phyloP scores from a whole-genome alignment of 2,797 vertebrate species.

The Aphelocoma californica region DNA sequence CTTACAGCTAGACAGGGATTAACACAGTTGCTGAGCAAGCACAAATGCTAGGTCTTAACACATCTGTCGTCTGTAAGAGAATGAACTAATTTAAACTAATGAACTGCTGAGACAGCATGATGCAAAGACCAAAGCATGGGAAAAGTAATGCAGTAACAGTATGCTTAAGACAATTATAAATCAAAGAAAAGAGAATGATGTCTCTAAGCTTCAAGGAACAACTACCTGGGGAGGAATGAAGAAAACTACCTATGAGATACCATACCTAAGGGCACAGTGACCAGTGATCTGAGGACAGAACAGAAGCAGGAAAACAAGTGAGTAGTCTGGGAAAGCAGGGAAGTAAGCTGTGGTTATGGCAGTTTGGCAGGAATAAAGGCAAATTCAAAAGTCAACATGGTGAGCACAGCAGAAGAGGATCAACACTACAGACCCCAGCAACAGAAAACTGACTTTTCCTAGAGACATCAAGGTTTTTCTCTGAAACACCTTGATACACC shows the following conservation, averaged over 20 bases:
- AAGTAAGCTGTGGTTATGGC: background rate
- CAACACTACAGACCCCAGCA: background rate
- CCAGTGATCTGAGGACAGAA: background rate
- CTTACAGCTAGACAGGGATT: background rate
- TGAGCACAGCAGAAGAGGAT: background rate
- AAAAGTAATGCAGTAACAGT: background rate
- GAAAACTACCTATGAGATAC: background rate
- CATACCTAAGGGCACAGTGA: background rate
- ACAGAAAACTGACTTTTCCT: background rate
- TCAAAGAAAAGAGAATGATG: background rate
- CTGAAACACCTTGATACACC: background rate
- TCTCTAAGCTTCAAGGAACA: background rate
- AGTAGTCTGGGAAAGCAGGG: background rate
- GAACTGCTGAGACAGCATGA: constrained; percentile 25
- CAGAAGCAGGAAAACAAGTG: background rate
- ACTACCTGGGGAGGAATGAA: background rate
- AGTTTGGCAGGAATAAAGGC: background rate
- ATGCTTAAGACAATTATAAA: constrained; percentile 26
- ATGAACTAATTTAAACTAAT: constrained; percentile 47
- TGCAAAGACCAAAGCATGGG: background rate
- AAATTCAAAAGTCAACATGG: background rate
- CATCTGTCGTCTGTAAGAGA: background rate
- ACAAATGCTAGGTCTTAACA: background rate
- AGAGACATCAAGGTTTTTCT: background rate
- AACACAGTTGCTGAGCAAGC: background rate